These are phyloP conservation scores for Eriosoma lanigerum DNA, from an alignment of 1,140 invertebrate species.

Conservation along the genomic window DNA sequence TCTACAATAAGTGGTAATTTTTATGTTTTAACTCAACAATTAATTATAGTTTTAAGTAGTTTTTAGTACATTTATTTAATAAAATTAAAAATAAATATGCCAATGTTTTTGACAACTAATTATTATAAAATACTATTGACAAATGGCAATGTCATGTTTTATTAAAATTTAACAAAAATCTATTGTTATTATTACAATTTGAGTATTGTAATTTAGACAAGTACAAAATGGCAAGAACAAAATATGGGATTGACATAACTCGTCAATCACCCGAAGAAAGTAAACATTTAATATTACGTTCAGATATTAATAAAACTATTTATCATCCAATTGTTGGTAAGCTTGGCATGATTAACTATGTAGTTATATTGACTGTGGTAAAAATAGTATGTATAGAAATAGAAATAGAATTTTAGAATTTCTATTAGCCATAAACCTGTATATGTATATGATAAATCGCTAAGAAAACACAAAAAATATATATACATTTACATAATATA, in stretches of 20 bases:
- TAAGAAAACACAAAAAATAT: no score
- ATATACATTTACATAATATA: no score
- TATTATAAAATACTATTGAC: no score
- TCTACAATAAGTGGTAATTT: constrained; percentile 24
- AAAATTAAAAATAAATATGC: no score
- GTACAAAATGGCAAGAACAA: constrained; percentile 39
- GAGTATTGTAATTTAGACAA: constrained; percentile 49
- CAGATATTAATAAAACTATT: constrained; percentile 41
- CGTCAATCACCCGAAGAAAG: constrained; percentile 33
- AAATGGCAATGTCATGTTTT: not conserved
- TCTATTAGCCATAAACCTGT: no score
- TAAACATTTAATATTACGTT: constrained; percentile 25
- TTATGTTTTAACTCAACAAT: not conserved
- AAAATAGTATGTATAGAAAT: not conserved
- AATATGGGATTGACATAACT: constrained; percentile 37
- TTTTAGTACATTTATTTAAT: no score
- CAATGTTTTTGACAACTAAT: no score
- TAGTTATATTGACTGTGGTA: constrained; percentile 14
- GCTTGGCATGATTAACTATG: constrained; percentile 42
- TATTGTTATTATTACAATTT: constrained; percentile 22
- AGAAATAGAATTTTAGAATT: not conserved
- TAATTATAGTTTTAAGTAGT: no score
- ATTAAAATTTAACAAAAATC: not conserved
- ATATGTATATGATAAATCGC: no score
- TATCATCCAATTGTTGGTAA: constrained; percentile 44